Evolutionary conservation across 1,140 invertebrate genomes (phyloP).

Genomic region (Dinothrombium tinctorium): DNA sequence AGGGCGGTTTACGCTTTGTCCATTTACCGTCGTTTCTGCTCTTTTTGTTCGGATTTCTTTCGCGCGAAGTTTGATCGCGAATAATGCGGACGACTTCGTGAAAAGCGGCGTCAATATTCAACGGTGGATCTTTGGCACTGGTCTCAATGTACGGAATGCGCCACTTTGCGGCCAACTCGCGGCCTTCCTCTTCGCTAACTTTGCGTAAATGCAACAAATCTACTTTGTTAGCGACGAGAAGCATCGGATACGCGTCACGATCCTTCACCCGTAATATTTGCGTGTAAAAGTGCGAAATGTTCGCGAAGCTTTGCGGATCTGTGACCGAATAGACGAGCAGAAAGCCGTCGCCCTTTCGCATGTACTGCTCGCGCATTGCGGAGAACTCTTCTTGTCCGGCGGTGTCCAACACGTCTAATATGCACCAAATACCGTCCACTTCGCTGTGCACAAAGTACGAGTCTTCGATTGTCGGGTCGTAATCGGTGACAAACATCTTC

Average conservation of each 20-base stretch:
- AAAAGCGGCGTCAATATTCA: constrained; percentile 78
- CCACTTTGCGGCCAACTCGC: constrained; percentile 61
- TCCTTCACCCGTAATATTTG: constrained; percentile 96
- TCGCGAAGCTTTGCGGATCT: constrained; percentile 79
- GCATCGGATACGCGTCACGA: constrained; percentile 70
- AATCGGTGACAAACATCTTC: constrained; percentile 98
- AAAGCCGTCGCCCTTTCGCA: constrained; percentile 99
- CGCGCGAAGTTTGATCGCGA: no score
- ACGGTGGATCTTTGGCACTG: constrained; percentile 76
- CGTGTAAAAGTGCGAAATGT: constrained; percentile 96
- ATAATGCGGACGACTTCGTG: constrained; percentile 45
- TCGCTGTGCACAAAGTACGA: constrained; percentile 91
- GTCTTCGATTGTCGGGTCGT: constrained; percentile 98
- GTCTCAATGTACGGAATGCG: constrained; percentile 67
- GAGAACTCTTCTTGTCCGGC: constrained; percentile 99
- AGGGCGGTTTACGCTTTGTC: no score
- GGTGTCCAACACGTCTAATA: constrained; percentile 97
- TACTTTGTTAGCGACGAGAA: constrained; percentile 84
- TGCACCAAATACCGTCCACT: constrained; percentile 96
- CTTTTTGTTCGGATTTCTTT: no score
- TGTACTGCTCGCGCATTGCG: constrained; percentile 98
- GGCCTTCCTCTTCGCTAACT: constrained; percentile 52
- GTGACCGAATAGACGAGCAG: constrained; percentile 91
- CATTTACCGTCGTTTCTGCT: no score
- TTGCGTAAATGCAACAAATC: constrained; percentile 85